Conservation (phyloP, 2,888 invertebrate genomes). For the Coelogynopora nodosa region DNA sequence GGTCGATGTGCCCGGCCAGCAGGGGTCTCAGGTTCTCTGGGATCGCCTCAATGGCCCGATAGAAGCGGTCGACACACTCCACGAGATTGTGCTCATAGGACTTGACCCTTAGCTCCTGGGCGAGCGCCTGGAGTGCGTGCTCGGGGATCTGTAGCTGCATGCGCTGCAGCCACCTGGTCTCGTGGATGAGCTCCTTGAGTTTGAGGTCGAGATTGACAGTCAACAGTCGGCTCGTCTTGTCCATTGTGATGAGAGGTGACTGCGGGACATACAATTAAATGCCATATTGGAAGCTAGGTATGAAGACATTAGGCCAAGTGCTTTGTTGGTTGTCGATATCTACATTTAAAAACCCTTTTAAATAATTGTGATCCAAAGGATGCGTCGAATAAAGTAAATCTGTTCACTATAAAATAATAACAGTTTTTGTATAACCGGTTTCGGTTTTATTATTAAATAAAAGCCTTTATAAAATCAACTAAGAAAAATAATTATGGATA, state of each 20-base stretch:
- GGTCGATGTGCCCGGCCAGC: conserved; percentile 55
- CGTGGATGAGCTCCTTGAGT: conserved; percentile 59
- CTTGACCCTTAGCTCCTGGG: conserved; percentile 59
- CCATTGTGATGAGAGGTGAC: neutral
- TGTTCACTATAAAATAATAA: no score
- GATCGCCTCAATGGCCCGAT: conserved; percentile 53
- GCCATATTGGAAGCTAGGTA: no score
- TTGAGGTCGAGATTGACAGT: conserved; percentile 21
- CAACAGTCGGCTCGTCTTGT: neutral
- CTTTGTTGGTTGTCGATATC: no score
- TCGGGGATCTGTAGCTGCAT: conserved; percentile 59
- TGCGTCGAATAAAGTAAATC: no score
- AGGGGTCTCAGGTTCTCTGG: conserved; percentile 55
- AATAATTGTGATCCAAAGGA: no score
- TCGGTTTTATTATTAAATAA: no score
- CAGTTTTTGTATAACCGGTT: no score
- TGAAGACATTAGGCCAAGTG: no score
- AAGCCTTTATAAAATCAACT: no score
- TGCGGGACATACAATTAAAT: no score
- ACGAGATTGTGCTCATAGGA: conserved; percentile 59
- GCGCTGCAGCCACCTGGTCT: conserved; percentile 59
- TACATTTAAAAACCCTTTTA: no score
- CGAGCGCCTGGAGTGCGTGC: conserved; percentile 55
- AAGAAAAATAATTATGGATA: no score
- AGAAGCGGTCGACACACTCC: conserved; percentile 54